Conservation (phyloP, 2,888 invertebrate species). For the Catocala nupta region DNA sequence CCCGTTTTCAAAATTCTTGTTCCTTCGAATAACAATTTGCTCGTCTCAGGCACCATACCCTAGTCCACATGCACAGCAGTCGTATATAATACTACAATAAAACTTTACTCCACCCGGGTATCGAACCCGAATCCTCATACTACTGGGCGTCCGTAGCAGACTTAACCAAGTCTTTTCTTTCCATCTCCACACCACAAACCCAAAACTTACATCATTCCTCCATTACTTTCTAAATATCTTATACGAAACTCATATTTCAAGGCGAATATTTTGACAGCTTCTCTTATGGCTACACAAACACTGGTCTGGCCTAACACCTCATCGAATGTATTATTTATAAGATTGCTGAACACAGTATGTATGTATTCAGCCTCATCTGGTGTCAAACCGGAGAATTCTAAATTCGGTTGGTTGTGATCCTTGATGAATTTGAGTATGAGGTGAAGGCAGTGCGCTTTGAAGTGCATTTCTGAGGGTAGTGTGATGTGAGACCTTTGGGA, state of each 20-base stretch:
- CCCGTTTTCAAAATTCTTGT: too few relatives aligned
- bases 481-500: conserved; percentile 8
- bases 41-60: too few relatives aligned
- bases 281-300: conserved; percentile 45
- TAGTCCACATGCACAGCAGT: too few relatives aligned
- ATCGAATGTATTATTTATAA: conserved; percentile 2
- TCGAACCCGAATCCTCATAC: too few relatives aligned
- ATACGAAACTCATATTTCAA: conserved; percentile 39
- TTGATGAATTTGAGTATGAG: conserved; percentile 61
- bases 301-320: background rate
- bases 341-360: conserved; percentile 5
- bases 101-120: too few relatives aligned
- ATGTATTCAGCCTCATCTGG: background rate
- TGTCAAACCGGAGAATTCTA: conserved; percentile 43
- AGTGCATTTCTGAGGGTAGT: conserved; percentile 25
- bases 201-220: conserved; percentile 18
- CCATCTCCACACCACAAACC: too few relatives aligned
- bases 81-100: too few relatives aligned
- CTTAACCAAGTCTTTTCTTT: too few relatives aligned
- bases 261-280: conserved; percentile 49
- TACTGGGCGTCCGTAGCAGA: too few relatives aligned
- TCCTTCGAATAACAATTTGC: too few relatives aligned
- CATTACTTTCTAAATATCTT: background rate
- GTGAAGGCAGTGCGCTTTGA: conserved; percentile 56
- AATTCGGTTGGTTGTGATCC: conserved; percentile 37